Evolutionary conservation across 2,888 invertebrate genomes (phyloP).

Genomic region (Bhutanitis thaidina): DNA sequence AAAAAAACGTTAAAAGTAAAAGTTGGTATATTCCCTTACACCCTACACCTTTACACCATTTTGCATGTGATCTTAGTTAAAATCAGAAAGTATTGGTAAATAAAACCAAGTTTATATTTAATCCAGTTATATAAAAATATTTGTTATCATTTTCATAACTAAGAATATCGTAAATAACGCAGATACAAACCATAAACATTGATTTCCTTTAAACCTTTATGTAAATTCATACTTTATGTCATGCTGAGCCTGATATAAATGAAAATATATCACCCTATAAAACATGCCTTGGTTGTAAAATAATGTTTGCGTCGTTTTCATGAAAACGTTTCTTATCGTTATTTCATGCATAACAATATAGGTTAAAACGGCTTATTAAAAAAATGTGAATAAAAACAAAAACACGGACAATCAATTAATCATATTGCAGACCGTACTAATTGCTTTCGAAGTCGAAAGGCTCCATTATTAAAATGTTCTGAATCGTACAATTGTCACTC

Average conservation of each 20-base stretch:
- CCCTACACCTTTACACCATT: no score
- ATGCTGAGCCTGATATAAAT: constrained; percentile 19
- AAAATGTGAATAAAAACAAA: constrained; percentile 14
- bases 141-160: not conserved
- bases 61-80: no score
- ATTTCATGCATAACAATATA: constrained; percentile 8
- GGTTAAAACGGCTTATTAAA: constrained; percentile 17
- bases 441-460: constrained; percentile 43
- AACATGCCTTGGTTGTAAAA: constrained; percentile 16
- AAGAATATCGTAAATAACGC: not conserved
- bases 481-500: constrained; percentile 66
- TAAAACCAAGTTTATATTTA: not conserved
- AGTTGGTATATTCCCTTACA: no score
- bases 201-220: constrained; percentile 21
- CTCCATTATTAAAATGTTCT: constrained; percentile 49
- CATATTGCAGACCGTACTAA: constrained; percentile 39
- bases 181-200: constrained; percentile 17
- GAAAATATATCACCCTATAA: constrained; percentile 21
- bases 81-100: no score
- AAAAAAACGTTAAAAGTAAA: no score
- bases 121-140: constrained; percentile 16
- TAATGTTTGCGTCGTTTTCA: constrained; percentile 20
- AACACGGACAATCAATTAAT: constrained; percentile 33
- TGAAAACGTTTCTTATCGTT: constrained; percentile 16
- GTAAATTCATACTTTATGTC: constrained; percentile 21